Evolutionary conservation across 1,140 invertebrate species (phyloP).

Genomic region (Spodoptera litura): DNA sequence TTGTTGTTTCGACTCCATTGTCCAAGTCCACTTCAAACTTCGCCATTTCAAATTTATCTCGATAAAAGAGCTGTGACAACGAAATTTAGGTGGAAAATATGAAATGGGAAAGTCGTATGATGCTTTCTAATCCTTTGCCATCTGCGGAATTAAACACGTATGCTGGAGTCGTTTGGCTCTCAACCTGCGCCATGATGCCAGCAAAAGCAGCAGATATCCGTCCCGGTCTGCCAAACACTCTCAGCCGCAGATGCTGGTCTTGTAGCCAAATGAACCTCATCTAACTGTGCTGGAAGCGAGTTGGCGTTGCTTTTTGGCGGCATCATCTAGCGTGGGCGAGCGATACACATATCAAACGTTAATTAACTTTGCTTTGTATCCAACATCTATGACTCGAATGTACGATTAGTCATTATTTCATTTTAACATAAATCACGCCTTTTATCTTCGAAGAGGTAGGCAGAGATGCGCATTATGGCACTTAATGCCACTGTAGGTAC

Average conservation of each 20-base stretch:
- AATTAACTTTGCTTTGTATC: slow-evolving; percentile 51
- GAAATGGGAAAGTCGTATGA: slow-evolving; percentile 5
- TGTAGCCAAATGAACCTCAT: slow-evolving; percentile 61
- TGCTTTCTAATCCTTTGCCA: slow-evolving; percentile 49
- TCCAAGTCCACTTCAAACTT: slow-evolving; percentile 9
- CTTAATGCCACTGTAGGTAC: too few relatives aligned
- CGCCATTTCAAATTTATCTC: background rate
- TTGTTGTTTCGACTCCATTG: background rate
- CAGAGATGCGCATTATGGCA: too few relatives aligned
- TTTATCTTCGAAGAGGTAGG: too few relatives aligned
- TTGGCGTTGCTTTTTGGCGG: slow-evolving; percentile 59
- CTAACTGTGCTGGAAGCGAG: slow-evolving; percentile 50
- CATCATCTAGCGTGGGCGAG: slow-evolving; percentile 11
- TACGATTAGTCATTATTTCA: background rate
- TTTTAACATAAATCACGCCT: too few relatives aligned
- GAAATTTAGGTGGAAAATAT: background rate
- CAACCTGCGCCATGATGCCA: slow-evolving; percentile 52
- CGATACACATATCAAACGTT: slow-evolving; percentile 6
- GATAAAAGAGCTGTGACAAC: background rate
- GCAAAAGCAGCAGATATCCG: slow-evolving; percentile 52
- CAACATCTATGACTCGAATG: slow-evolving; percentile 21
- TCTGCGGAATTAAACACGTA: slow-evolving; percentile 56
- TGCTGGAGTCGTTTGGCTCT: slow-evolving; percentile 59
- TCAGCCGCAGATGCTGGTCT: slow-evolving; percentile 51
- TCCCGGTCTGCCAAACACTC: slow-evolving; percentile 55